Evolutionary conservation across 2,888 invertebrate genomes (phyloP).

Genomic region (Rutpela maculata): DNA sequence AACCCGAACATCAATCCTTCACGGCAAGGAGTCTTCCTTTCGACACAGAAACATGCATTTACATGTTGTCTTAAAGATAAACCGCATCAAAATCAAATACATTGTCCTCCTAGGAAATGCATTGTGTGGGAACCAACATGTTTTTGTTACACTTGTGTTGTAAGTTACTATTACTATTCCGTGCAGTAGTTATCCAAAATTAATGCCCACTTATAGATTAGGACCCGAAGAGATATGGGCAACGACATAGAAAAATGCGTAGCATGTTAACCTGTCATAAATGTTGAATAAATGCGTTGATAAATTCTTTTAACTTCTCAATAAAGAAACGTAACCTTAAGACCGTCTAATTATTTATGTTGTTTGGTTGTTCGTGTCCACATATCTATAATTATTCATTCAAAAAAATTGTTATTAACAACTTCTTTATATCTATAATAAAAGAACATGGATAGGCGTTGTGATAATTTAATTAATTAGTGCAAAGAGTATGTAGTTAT

Average conservation of each 20-base stretch:
- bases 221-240: background rate
- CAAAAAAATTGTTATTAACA: background rate
- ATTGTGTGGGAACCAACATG: constrained; percentile 53
- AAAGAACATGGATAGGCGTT: background rate
- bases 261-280: constrained; percentile 14
- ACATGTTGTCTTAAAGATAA: constrained; percentile 62
- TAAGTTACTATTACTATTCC: constrained; percentile 27
- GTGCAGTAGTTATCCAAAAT: constrained; percentile 39
- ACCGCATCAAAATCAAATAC: constrained; percentile 54
- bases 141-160: constrained; percentile 46
- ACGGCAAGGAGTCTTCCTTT: constrained; percentile 55
- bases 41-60: constrained; percentile 46
- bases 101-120: constrained; percentile 49
- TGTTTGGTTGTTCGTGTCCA: background rate
- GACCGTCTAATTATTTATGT: background rate
- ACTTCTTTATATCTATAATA: background rate
- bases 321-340: constrained; percentile 9
- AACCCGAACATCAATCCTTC: constrained; percentile 62
- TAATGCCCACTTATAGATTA: constrained; percentile 21
- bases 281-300: constrained; percentile 23
- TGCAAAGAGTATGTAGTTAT: background rate
- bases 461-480: background rate
- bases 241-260: constrained; percentile 13
- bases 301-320: constrained; percentile 10
- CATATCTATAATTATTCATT: background rate